Evolutionary conservation across 2,113 vertebrate genomes (phyloP).

Genomic region (Pandion haliaetus): DNA sequence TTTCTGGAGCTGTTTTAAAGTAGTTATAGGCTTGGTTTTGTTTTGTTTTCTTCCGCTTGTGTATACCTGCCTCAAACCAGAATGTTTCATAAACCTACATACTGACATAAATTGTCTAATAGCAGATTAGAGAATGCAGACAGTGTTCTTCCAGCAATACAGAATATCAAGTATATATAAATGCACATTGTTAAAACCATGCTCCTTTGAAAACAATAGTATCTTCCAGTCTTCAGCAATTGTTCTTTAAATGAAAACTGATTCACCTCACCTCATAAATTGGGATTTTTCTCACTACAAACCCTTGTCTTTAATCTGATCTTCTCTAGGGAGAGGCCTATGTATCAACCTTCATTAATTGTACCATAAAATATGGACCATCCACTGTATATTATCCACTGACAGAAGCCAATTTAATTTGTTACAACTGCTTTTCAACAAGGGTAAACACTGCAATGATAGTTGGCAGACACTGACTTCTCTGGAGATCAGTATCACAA

Average conservation of each 20-base stretch:
- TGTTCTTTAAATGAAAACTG: background rate
- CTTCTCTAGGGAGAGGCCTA: background rate
- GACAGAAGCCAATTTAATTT: slow-evolving; percentile 30
- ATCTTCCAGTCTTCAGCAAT: background rate
- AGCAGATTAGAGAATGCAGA: background rate
- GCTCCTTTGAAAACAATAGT: background rate
- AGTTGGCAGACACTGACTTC: background rate
- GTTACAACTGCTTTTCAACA: background rate
- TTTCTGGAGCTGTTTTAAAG: background rate
- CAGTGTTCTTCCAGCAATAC: background rate
- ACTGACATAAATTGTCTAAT: background rate
- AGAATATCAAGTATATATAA: background rate
- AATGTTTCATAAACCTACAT: background rate
- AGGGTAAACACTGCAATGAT: background rate
- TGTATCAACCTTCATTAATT: background rate
- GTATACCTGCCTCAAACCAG: background rate
- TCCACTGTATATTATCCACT: background rate
- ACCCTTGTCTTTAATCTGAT: background rate
- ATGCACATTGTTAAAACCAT: background rate
- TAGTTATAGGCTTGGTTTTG: background rate
- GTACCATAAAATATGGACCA: background rate
- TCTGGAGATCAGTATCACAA: slow-evolving; percentile 17
- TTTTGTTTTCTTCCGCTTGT: background rate
- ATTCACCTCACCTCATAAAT: background rate
- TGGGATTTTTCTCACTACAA: background rate